A percentile compares a stretch with the other conserved stretches of the same genome.
Evolutionary conservation across 2,888 invertebrate species (phyloP).

Genomic region (Coleophora flavipennella): DNA sequence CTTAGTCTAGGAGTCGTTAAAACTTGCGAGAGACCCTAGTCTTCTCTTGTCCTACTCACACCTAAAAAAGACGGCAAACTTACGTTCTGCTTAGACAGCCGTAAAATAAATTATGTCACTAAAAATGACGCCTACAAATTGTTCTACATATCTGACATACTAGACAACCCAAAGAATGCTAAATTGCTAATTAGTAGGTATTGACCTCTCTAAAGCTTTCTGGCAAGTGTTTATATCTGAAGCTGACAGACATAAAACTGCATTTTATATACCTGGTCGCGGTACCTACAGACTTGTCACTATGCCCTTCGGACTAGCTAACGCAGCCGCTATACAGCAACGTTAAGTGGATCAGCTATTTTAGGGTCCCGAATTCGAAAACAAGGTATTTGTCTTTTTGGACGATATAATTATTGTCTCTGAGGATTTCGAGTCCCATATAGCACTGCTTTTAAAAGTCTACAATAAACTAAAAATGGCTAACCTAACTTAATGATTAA

Average conservation of each 20-base stretch:
- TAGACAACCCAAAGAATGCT: conserved; percentile 6
- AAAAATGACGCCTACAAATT: conserved; percentile 11
- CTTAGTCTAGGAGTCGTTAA: not conserved
- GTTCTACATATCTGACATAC: too few species aligned
- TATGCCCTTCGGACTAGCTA: too few species aligned
- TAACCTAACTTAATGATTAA: conserved; percentile 19
- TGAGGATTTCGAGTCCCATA: too few species aligned
- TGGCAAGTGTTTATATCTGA: too few species aligned
- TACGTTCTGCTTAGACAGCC: conserved; percentile 11
- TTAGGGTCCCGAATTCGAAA: too few species aligned
- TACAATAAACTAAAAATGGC: too few species aligned
- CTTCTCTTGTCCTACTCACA: conserved; percentile 5
- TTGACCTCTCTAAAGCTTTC: conserved; percentile 9
- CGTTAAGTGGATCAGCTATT: too few species aligned
- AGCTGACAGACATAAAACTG: conserved; percentile 16
- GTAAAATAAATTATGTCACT: conserved; percentile 8
- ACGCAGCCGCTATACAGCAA: conserved; percentile 11
- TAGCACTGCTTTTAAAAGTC: too few species aligned
- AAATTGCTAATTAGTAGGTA: conserved; percentile 5
- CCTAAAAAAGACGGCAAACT: too few species aligned
- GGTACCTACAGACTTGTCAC: conserved; percentile 10
- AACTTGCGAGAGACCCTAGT: not conserved
- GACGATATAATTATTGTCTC: too few species aligned
- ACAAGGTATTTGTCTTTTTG: conserved; percentile 15
- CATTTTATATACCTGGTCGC: conserved; percentile 14